Conservation (phyloP, 1,140 invertebrate species). For the Papilio xuthus region DNA sequence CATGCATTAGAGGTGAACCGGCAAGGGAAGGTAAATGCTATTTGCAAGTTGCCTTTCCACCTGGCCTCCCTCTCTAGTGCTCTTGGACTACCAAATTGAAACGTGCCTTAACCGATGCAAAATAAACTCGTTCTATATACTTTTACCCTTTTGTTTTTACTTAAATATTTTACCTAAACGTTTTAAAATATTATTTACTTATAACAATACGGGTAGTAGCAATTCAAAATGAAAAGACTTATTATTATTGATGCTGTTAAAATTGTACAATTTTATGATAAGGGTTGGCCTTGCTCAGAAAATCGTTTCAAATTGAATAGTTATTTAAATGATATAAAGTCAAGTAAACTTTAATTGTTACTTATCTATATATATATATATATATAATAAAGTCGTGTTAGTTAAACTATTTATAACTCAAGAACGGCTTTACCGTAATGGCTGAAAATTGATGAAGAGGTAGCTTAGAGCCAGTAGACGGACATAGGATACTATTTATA, state of each 20-base stretch:
- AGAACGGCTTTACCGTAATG: too few relatives aligned
- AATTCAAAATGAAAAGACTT: conserved; percentile 60
- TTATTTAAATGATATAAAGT: neutral
- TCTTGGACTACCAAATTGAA: conserved; percentile 72
- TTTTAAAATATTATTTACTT: too few relatives aligned
- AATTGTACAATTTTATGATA: conserved; percentile 57
- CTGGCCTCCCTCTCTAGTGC: conserved; percentile 55
- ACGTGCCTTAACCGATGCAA: conserved; percentile 60
- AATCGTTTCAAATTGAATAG: conserved; percentile 32
- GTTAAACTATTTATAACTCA: too few relatives aligned
- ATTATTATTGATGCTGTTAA: conserved; percentile 52
- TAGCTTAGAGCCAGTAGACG: too few relatives aligned
- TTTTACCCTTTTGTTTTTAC: neutral
- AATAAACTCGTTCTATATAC: conserved; percentile 51
- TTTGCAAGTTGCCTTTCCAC: conserved; percentile 69
- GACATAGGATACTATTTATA: too few relatives aligned
- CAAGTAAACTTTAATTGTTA: neutral
- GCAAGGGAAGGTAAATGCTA: conserved; percentile 59
- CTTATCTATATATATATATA: too few relatives aligned
- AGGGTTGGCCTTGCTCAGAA: conserved; percentile 47
- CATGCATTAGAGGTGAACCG: conserved; percentile 50
- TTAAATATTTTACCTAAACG: neutral
- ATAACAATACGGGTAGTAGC: conserved; percentile 30
- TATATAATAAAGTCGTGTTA: too few relatives aligned
- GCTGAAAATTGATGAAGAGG: too few relatives aligned